phyloP scores from a whole-genome alignment of 1,140 invertebrate genomes.

The Zaprionus tsacasi region DNA sequence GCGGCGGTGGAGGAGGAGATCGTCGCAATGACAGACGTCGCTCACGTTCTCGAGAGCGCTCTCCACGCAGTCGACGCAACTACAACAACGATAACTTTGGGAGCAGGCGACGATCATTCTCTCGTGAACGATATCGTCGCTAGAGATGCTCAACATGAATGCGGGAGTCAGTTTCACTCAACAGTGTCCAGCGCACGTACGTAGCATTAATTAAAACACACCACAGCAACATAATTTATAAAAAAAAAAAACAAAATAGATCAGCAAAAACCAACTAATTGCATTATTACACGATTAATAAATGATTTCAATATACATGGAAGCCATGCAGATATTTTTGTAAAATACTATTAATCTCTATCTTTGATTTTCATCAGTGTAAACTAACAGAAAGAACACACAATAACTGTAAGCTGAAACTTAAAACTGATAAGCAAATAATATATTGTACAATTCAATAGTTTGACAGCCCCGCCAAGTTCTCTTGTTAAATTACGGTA shows the following conservation, averaged over 20 bases:
- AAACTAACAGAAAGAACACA: constrained; percentile 42
- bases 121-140: constrained; percentile 76
- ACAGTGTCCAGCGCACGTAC: constrained; percentile 60
- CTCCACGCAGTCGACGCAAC: constrained; percentile 56
- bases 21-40: constrained; percentile 62
- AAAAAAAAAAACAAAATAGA: constrained; percentile 41
- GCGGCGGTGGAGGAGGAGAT: constrained; percentile 40
- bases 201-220: constrained; percentile 70
- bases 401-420: constrained; percentile 50
- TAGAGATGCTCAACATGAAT: constrained; percentile 38
- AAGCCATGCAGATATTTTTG: constrained; percentile 47
- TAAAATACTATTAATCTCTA: constrained; percentile 62
- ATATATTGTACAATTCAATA: constrained; percentile 34
- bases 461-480: constrained; percentile 35
- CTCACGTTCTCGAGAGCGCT: constrained; percentile 71
- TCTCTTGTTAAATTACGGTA: constrained; percentile 45
- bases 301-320: constrained; percentile 37
- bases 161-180: constrained; percentile 28
- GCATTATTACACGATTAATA: constrained; percentile 50
- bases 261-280: constrained; percentile 45
- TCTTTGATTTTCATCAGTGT: constrained; percentile 52
- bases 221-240: constrained; percentile 14
- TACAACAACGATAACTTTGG: constrained; percentile 62
- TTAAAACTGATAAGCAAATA: constrained; percentile 34
- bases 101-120: constrained; percentile 67